Base-by-base conservation (phyloP, 2,797 vertebrate genomes). In the Aldrovandia affinis region DNA sequence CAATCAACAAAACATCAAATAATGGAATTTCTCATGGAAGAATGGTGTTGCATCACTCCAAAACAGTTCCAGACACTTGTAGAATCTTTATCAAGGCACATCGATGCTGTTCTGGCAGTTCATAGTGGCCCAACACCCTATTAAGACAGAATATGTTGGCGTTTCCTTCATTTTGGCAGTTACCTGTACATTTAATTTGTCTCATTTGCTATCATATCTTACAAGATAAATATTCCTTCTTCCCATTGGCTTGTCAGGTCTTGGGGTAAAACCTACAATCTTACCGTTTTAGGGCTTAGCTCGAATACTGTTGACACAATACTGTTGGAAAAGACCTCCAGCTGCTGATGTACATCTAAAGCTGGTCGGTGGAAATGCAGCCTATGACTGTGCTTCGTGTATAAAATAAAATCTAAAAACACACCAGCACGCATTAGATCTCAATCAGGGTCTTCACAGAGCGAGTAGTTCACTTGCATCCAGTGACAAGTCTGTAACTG, bases 401-500 rank as follows among this genome's bases (percentile, higher is more conserved):
- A 77, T 10, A 77, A 47, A 44, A 47, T 28, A 52, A 39, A 55
- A 50, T 39, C 2, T 20, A 54, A 54, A 81, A 55, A 42, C 61
- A 50, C 52, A 73, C 82, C 55, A n/a, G 33, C 80, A 59, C 61
- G n/a, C 50, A 42, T 42, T 7, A 80, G 36, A 30, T 73, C 36
- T 81, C 73, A 63, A 81, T 75, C 65, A 70, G 36, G n/a, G 75
- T 28, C 55, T 44, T 33, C 14, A 20, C 36, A 78, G n/a, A 57
- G 61, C 14, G n/a, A n/a, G 39, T 18, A 33, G 30, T 54, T 39
- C 55, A 25, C 55, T 63, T 54, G 68, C 28, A 20, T 73, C 55
- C 54, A 81, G 50, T 47, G 6, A 61, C 50, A 20, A 30, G 50
- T 86, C 85, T 82, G 81, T 86, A 84, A 88, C n/a, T 81, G 81